phyloP scores from a whole-genome alignment of 2,888 invertebrate genomes.

The Parelbella ahira region DNA sequence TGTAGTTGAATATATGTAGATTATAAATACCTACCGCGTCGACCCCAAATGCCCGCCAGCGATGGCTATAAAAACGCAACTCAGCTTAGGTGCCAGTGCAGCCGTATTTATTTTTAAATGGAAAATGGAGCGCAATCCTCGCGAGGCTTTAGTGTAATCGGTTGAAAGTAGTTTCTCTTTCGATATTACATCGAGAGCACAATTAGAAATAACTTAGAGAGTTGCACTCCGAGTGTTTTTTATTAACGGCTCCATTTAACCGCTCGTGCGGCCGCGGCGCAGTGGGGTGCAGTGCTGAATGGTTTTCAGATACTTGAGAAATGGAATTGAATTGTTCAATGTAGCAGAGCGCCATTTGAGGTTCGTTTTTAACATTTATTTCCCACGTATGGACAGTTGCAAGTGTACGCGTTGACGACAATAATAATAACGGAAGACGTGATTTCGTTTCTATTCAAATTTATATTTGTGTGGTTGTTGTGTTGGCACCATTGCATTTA shows the following conservation, averaged over 20 bases:
- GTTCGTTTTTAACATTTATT: slow-evolving; percentile 15
- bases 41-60: no score
- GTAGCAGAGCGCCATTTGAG: slow-evolving; percentile 17
- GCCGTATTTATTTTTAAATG: slow-evolving; percentile 6
- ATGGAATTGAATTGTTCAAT: slow-evolving; percentile 23
- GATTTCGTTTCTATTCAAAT: no score
- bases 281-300: slow-evolving; percentile 12
- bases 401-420: no score
- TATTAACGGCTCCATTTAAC: slow-evolving; percentile 12
- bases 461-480: no score
- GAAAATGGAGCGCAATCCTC: slow-evolving; percentile 18
- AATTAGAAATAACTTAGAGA: slow-evolving; percentile 21
- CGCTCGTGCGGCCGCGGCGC: slow-evolving; percentile 2
- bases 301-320: slow-evolving; percentile 24
- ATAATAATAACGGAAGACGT: no score
- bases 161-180: slow-evolving; percentile 18
- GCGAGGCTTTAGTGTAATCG: slow-evolving; percentile 16
- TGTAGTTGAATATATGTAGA: no score
- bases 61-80: no score
- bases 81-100: no score
- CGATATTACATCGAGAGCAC: slow-evolving; percentile 15
- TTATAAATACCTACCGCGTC: no score
- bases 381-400: no score
- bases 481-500: no score
- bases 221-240: slow-evolving; percentile 7